Evolutionary conservation across 2,113 vertebrate genomes (phyloP), one percentile per base, ranked within the genome.

Genomic region (Sapayoa aenigma): DNA sequence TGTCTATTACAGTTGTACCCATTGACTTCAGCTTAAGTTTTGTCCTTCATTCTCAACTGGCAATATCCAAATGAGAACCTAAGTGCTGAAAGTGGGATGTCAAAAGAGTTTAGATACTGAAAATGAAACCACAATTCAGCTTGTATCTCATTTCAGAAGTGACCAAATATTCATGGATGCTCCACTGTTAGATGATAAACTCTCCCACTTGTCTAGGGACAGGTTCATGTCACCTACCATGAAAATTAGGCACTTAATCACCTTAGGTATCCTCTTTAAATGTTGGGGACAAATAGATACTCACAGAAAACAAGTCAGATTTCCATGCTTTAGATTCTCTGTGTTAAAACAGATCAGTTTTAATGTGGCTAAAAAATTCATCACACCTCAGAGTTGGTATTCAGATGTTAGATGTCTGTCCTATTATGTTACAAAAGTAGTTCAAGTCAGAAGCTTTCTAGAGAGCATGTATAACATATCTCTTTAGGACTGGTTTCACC

Each of bases 261-360:
- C 7, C 18, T 47, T 37, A 80, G 9, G 5, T 65, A 53, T 18
- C 19, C 7, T 67, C 11, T 78, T 67, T 73, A 28, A 76, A 89
- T 53, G 9, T 3, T 76, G 16, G 5, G 9, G 8, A 47, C 6
- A 20, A 71, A 50, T 4, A 77, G 58, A 14, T 27, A 71, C 1
- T 5, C 6, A 42, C 5, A 87, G n/a, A 93, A 93, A 92, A 66
- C 5, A 37, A 77, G 12, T 9, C 37, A 68, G 24, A 49, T 10
- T 37, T 8, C 25, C 73, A 77, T 69, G 2, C 4, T 93, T 83
- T 50, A 50, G 37, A 17, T 58, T 88, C 3, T 60, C 21, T 74
- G 4, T 0, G 0, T 49, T 52, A 80, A 44, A 94, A 39, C 5
- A 52, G 7, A 41, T 6, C 3, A 25, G 9, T 74, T 69, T 53